Base-by-base conservation (phyloP, 2,888 invertebrate species). In the Vandiemenella viatica region DNA sequence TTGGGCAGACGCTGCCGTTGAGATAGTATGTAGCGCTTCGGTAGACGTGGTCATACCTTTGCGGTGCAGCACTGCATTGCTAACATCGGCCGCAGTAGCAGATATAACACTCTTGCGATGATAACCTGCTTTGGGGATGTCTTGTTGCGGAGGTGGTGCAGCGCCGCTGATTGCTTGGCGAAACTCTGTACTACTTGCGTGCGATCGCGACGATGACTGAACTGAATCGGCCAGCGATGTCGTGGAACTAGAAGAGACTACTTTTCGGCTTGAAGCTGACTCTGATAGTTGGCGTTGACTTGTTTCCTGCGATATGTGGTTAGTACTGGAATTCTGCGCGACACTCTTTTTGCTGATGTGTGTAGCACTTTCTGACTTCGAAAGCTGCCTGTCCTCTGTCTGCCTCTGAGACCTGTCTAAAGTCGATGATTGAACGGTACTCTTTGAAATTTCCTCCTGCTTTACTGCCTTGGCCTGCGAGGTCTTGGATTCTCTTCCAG, bases 31-130 rank as follows among this genome's bases (percentile, higher is more conserved):
- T 5, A 80, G 68, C 2, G 81, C 80, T 65, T 83, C 83, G n/a
- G 76, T 77, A 1, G 78, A 76, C 1, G 78, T 74, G 2, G 77
- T 71, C 10, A 75, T 67, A 16, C 80, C 78, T 61, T 83, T 85
- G 38, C 88, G 76, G 63, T 87, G 84, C 26, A 88, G 72, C 41
- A 88, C 81, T 38, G 85, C 73, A 60, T 89, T 88, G 45, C 73
- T 75, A 3, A 84, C 75, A 57, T 85, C 78, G n/a, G 79, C 75
- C 48, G 82, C 76, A 0, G 83, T 79, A 0, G 67, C 65, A 1
- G 82, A 76, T 53, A 88, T 75, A 43, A 84, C 75, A 53, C 79
- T 86, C 59, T 80, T 79, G 40, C 83, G 74, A 60, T 86, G 87
- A 61, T 83, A 81, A 55, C 58, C 57, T 40, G 52, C 50, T 5